These are phyloP conservation scores for Sphaerodactylus townsendi DNA, from an alignment of 2,113 vertebrate species.

Conservation along the genomic window DNA sequence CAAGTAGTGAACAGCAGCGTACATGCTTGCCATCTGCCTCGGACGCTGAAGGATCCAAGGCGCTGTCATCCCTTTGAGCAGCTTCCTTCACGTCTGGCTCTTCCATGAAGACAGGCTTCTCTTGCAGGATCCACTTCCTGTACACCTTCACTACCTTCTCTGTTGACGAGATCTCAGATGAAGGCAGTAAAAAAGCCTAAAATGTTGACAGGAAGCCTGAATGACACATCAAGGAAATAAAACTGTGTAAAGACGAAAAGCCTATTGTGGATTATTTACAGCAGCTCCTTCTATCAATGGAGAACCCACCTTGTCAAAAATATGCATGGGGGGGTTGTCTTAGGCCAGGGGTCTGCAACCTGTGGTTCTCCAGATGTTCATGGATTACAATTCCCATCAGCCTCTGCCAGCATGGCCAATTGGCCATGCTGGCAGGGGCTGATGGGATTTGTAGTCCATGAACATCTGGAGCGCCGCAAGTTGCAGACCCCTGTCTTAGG, in stretches of 20 bases:
- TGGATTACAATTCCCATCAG: too few species aligned
- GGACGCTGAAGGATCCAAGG: constrained; percentile 61
- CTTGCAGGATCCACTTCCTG: constrained; percentile 93
- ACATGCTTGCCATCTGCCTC: constrained; percentile 81
- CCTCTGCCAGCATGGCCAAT: too few species aligned
- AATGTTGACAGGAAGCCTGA: constrained; percentile 23
- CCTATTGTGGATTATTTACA: not conserved
- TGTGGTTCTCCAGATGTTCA: too few species aligned
- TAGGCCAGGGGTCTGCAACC: too few species aligned
- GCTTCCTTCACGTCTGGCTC: constrained; percentile 84
- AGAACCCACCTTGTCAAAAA: not conserved
- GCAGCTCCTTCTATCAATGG: not conserved
- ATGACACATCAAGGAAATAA: not conserved
- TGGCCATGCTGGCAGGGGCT: too few species aligned
- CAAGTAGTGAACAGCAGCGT: constrained; percentile 50
- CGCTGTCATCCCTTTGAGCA: constrained; percentile 73
- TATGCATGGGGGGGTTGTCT: not conserved
- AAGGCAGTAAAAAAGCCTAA: constrained; percentile 94
- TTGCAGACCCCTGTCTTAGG: too few species aligned
- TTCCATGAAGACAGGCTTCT: constrained; percentile 92
- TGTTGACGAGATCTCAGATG: constrained; percentile 89
- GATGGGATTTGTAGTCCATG: too few species aligned
- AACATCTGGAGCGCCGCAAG: too few species aligned
- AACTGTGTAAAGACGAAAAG: not conserved
- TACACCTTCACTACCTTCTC: constrained; percentile 96